These are phyloP conservation scores for Mustelus asterias DNA, from an alignment of 2,113 vertebrate genomes.

Conservation along the genomic window DNA sequence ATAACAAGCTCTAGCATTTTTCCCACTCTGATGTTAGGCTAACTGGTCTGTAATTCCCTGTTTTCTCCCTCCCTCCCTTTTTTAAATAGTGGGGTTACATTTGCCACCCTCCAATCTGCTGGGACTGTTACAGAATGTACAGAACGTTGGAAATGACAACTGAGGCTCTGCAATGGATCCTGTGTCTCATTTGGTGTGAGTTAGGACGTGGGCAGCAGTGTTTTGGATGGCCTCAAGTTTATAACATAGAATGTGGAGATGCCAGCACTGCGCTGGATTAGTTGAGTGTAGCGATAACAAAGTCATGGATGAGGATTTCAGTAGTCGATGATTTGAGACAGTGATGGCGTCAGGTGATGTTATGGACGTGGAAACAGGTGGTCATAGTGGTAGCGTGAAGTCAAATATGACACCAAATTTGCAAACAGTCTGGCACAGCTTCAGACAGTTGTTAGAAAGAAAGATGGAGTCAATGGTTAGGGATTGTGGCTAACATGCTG, in stretches of 20 bases:
- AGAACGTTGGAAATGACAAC: too few species aligned
- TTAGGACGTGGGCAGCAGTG: neutral
- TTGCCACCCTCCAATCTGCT: too few species aligned
- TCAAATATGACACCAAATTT: neutral
- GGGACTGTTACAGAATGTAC: too few species aligned
- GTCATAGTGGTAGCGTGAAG: neutral
- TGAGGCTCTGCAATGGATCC: too few species aligned
- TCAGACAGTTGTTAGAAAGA: neutral
- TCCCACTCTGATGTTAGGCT: too few species aligned
- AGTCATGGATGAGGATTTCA: neutral
- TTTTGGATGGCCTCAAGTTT: neutral
- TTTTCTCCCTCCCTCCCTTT: too few species aligned
- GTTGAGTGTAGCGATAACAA: neutral
- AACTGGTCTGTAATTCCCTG: too few species aligned
- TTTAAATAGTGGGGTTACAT: too few species aligned
- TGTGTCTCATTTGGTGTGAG: neutral
- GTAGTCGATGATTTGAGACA: neutral
- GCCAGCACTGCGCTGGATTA: neutral
- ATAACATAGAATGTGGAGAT: neutral
- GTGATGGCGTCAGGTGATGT: neutral
- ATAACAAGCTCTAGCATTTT: too few species aligned
- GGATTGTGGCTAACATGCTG: neutral
- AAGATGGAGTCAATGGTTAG: neutral
- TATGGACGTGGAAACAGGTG: too few species aligned
- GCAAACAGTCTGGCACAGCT: neutral